Percentiles rank a stretch among this genome's conserved stretches.
These are phyloP conservation scores for Lasiurus borealis DNA, from an alignment of 2,113 vertebrate genomes.

Conservation along the genomic window DNA sequence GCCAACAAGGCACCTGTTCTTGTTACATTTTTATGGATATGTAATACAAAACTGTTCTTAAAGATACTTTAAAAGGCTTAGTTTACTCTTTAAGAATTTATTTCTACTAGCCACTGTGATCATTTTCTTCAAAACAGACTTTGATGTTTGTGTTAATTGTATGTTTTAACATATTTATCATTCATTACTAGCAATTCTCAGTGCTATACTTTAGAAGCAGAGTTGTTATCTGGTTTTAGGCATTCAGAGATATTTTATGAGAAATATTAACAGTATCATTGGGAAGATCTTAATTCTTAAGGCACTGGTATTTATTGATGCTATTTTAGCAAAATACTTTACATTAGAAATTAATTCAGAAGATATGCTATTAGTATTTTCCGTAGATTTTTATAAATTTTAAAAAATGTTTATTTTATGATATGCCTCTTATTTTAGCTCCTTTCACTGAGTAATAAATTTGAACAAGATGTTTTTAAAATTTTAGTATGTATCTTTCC, in stretches of 20 bases:
- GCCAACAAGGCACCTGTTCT: background rate
- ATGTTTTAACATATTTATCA: constrained; percentile 2
- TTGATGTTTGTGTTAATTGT: constrained; percentile 12
- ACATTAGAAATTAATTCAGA: constrained; percentile 43
- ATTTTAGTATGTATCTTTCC: constrained; percentile 19
- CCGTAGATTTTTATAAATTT: constrained; percentile 9
- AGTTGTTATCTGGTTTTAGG: constrained; percentile 10
- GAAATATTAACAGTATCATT: background rate
- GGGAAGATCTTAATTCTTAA: constrained; percentile 20
- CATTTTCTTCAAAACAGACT: constrained; percentile 45
- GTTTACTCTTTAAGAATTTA: constrained; percentile 42
- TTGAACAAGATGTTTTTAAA: constrained; percentile 23
- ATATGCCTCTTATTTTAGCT: constrained; percentile 1
- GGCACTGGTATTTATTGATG: background rate
- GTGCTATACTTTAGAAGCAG: constrained; percentile 21
- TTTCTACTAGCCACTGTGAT: constrained; percentile 18
- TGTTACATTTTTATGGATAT: constrained; percentile 16
- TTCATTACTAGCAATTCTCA: background rate
- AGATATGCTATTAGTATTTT: constrained; percentile 40
- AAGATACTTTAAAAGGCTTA: background rate
- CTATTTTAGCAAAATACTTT: constrained; percentile 4
- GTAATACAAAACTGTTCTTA: background rate
- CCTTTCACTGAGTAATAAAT: constrained; percentile 15
- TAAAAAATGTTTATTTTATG: constrained; percentile 29
- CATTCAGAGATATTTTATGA: constrained; percentile 8